Evolutionary conservation across 1,140 invertebrate species (phyloP).

Genomic region (Melanaphis sacchari): DNA sequence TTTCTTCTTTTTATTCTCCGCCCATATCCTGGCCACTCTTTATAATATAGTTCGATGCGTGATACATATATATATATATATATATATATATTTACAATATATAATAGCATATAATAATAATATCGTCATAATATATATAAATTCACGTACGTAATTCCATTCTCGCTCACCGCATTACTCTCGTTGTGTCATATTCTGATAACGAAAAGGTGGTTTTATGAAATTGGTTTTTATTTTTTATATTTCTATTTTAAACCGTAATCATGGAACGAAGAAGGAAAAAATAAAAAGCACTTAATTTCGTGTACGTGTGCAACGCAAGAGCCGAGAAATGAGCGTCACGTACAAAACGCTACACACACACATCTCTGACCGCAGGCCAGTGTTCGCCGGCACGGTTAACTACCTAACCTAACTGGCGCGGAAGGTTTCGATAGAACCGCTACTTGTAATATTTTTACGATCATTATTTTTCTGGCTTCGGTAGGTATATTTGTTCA

Average conservation of each 20-base stretch:
- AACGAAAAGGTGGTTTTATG: constrained; percentile 39
- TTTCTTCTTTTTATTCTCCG: background rate
- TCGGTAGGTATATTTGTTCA: too few relatives aligned
- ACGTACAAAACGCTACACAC: background rate
- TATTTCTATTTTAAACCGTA: background rate
- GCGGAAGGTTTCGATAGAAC: background rate
- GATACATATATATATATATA: background rate
- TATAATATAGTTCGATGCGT: background rate
- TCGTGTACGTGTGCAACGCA: background rate
- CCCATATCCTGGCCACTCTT: too few relatives aligned
- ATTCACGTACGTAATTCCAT: background rate
- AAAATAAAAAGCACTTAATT: constrained; percentile 31
- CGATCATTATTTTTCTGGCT: background rate
- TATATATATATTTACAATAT: too few relatives aligned
- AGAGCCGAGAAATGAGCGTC: background rate
- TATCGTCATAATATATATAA: background rate
- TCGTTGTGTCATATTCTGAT: constrained; percentile 8
- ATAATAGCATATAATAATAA: background rate
- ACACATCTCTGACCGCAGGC: background rate
- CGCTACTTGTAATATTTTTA: background rate
- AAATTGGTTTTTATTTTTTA: constrained; percentile 33
- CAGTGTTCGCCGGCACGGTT: background rate
- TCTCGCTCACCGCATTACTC: background rate
- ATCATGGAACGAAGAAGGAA: background rate
- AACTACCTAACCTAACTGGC: background rate